Evolutionary conservation across 1,140 invertebrate genomes (phyloP), one percentile per base, ranked within the genome.

Genomic region (Caenorhabditis remanei): DNA sequence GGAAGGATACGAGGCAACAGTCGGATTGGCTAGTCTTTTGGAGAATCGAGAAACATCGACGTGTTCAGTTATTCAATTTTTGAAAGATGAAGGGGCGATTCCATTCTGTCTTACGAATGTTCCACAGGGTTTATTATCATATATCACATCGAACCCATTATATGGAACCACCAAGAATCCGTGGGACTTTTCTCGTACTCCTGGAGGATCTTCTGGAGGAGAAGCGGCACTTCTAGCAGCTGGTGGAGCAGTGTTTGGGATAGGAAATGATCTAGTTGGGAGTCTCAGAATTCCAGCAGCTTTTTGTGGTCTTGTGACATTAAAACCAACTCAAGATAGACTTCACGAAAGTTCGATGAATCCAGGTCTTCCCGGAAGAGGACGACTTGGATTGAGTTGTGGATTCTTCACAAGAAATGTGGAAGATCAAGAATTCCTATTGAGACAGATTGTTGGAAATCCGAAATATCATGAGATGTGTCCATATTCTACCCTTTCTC

Each of bases 41-140:
- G 89, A 91, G 63, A 90, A 91, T 11, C 93, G 93, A 21, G 88
- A 90, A 4, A 61, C n/a, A 4, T 67, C 86, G 6, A 91, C 92
- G 65, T 92, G 93, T 9, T 90, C 89, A 13, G 24, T 93, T 61
- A 92, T 94, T n/a, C 41, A 67, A 41, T 90, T 88, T 63, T 90
- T 90, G 53, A 90, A 16, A 75, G 89, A 14, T 14, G 83, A 63
- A 40, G 61, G 61, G 11, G 61, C 61, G 32, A 63, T 63, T 63
- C 94, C 94, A 0, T 94, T 94, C 90, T 91, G 91, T 71, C 91
- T 93, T 85, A 94, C 94, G 3, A 94, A 94, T 89, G 91, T 94
- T 8, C 93, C 94, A 16, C 94, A 94, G 85, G 90, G 90, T 21
- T 83, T 93, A 41, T 55, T 93, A 4, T 91, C 90, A n/a, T 92